Evolutionary conservation across 1,140 invertebrate species (phyloP), one percentile per base, ranked within the genome.

Genomic region (Drosophila repletoides): DNA sequence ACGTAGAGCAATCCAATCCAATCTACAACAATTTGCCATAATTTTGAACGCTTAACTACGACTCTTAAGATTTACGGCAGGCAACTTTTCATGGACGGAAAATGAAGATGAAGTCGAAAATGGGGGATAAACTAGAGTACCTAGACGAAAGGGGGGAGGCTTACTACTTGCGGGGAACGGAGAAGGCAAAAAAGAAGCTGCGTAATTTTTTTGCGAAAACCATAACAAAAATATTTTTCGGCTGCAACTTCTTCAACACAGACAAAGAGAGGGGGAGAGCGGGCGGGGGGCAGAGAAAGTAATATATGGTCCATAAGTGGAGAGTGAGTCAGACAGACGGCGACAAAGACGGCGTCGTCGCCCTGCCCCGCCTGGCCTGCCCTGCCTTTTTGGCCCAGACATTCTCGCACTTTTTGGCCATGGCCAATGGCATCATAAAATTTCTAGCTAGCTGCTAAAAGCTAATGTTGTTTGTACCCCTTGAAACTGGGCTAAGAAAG

Each of bases 381-480:
- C 45, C 46, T 60, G 33, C 29, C 33, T 53, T 56, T 64, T 60
- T 59, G 53, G 33, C 58, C 64, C 75, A 77, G 75, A 77, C 75
- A 53, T 64, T 69, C n/a, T n/a, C 34, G 60, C 66, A 69, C 59
- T 61, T 68, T 68, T 63, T 63, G 58, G 58, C 72, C 71, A 60
- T 72, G 72, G 77, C 72, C 77, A 83, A 83, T 76, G 77, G 77
- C 77, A 83, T 76, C 77, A 83, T 83, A 83, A 83, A 81, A 83
- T 48, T n/a, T 64, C 53, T 38, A 53, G 64, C 49, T 53, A 38
- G 51, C 22, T 52, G 52, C 40, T 68, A 53, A 68, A 52, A 69
- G 59, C 76, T 41, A 61, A 34, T 40, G 45, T 66, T 67, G 63
- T 59, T 52, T n/a, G n/a, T n/a, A n/a, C n/a, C n/a, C n/a, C n/a